Evolutionary conservation across 2,113 vertebrate species (phyloP).

Genomic region (Brachypodius melanocephalos): DNA sequence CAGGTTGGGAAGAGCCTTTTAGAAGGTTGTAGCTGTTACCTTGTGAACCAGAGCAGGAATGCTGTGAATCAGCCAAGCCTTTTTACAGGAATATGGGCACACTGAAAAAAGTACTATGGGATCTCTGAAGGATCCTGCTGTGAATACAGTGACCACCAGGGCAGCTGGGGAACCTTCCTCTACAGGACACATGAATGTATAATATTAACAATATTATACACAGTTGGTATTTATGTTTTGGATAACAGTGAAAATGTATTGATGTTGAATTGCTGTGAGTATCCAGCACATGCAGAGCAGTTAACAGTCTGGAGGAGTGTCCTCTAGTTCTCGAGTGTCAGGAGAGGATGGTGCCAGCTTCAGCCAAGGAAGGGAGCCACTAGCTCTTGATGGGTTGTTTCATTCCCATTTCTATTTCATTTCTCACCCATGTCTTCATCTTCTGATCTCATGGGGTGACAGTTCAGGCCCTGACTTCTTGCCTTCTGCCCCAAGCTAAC

Average conservation of each 20-base stretch:
- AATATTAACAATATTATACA: background rate
- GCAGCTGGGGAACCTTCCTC: background rate
- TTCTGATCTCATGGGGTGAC: background rate
- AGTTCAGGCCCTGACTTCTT: background rate
- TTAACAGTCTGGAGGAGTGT: background rate
- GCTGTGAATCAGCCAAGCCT: background rate
- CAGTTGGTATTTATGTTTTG: background rate
- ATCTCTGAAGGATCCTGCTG: background rate
- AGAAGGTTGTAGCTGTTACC: background rate
- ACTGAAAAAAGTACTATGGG: background rate
- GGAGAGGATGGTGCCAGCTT: background rate
- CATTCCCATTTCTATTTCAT: background rate
- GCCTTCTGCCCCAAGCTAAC: background rate
- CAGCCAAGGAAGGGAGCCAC: background rate
- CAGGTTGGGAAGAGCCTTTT: background rate
- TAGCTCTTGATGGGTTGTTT: background rate
- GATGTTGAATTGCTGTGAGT: background rate
- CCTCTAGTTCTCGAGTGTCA: accelerated
- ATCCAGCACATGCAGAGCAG: background rate
- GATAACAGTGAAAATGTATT: background rate
- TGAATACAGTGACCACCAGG: background rate
- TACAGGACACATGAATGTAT: no score
- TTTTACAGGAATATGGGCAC: background rate
- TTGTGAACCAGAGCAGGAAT: background rate
- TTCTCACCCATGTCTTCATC: background rate